Evolutionary conservation across 2,888 invertebrate genomes (phyloP).

Genomic region (Mycogona germanica): DNA sequence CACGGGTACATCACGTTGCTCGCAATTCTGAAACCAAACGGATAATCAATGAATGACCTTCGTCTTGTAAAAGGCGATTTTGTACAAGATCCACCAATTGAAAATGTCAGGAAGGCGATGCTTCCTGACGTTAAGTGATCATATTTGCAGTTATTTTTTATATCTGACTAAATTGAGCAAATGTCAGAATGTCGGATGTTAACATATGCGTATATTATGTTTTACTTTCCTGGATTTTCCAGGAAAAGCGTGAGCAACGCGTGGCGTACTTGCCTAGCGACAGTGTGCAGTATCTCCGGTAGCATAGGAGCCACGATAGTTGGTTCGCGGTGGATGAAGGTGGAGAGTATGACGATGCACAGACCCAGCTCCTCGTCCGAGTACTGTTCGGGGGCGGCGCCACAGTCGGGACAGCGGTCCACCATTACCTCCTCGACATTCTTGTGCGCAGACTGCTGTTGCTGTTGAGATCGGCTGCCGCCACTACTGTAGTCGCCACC

Average conservation of each 20-base stretch:
- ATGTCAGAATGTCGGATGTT: not conserved
- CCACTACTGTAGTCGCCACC: constrained; percentile 15
- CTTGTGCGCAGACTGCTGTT: constrained; percentile 19
- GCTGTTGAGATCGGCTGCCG: not conserved
- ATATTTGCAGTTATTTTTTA: too few species aligned
- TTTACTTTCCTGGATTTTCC: not conserved
- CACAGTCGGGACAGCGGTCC: constrained; percentile 70
- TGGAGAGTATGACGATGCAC: constrained; percentile 83
- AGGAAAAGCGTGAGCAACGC: not conserved
- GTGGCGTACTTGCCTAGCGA: constrained; percentile 71
- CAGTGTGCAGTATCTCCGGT: constrained; percentile 77
- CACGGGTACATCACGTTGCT: constrained; percentile 70
- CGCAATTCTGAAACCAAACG: constrained; percentile 38
- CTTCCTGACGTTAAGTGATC: too few species aligned
- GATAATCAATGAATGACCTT: too few species aligned
- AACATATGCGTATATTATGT: too few species aligned
- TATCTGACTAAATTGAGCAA: too few species aligned
- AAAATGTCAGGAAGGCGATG: too few species aligned
- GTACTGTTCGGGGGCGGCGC: constrained; percentile 75
- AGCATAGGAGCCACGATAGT: constrained; percentile 80
- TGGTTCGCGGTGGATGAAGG: constrained; percentile 93
- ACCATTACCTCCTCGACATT: constrained; percentile 26
- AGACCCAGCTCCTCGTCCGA: constrained; percentile 94
- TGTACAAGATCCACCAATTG: too few species aligned
- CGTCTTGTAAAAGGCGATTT: too few species aligned